A percentile compares a stretch with the other conserved stretches of the same genome.
These are phyloP conservation scores for Dendrocincla tyrannina DNA, from an alignment of 2,797 vertebrate genomes.

Conservation along the genomic window DNA sequence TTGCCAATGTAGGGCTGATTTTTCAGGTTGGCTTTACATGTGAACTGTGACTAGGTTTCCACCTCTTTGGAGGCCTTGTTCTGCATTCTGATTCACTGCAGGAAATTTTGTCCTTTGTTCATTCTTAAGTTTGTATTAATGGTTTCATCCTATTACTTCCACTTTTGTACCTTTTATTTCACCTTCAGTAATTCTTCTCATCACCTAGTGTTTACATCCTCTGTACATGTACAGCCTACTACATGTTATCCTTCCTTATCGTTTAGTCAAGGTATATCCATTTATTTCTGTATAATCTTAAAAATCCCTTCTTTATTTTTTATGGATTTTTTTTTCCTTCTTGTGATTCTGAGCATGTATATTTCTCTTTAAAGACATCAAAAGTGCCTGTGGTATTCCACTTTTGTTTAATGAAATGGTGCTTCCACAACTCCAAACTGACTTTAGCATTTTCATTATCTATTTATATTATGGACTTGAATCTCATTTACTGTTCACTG, in stretches of 20 bases:
- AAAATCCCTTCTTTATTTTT: background rate
- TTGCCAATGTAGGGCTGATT: background rate
- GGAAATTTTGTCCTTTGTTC: constrained; percentile 46
- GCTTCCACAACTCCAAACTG: background rate
- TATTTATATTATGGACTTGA: constrained; percentile 44
- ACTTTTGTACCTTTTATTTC: constrained; percentile 47
- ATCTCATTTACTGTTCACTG: constrained; percentile 50
- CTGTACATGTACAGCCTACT: constrained; percentile 38
- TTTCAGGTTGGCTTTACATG: background rate
- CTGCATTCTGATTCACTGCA: constrained; percentile 36
- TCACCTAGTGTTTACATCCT: constrained; percentile 44
- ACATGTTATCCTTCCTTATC: constrained; percentile 4
- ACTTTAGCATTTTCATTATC: constrained; percentile 23
- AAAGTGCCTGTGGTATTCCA: constrained; percentile 5
- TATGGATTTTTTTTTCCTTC: background rate
- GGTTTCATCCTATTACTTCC: constrained; percentile 41
- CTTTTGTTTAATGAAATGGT: constrained; percentile 17
- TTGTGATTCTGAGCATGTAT: background rate
- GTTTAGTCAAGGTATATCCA: background rate
- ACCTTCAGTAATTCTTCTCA: constrained; percentile 48
- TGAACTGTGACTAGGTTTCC: background rate
- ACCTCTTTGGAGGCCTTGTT: background rate
- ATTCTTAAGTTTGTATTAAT: constrained; percentile 40
- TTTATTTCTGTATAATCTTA: constrained; percentile 11
- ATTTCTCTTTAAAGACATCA: constrained; percentile 18